A percentile compares a stretch with the other conserved stretches of the same genome.
Evolutionary conservation across 2,888 invertebrate species (phyloP).

Genomic region (Cyclophora punctaria): DNA sequence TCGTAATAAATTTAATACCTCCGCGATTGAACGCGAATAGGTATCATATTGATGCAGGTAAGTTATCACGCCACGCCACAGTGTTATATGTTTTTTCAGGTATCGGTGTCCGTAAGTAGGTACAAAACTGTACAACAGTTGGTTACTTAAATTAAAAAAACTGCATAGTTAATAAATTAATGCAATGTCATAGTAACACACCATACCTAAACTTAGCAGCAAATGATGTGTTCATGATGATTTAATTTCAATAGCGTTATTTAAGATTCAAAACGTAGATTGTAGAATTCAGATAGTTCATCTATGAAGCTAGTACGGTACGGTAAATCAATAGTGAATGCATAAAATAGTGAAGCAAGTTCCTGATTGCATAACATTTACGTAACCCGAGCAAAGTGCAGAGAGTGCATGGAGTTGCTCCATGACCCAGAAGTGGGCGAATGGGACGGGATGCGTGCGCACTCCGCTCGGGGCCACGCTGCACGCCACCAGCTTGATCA

Average conservation of each 20-base stretch:
- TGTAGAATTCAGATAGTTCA: neutral
- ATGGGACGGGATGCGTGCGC: slow-evolving; percentile 50
- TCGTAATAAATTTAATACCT: too few relatives aligned
- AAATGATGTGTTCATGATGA: too few relatives aligned
- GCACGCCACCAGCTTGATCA: slow-evolving; percentile 39
- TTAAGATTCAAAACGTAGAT: neutral
- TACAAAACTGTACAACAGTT: too few relatives aligned
- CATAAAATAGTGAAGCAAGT: slow-evolving; percentile 4
- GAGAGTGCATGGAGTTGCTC: slow-evolving; percentile 28
- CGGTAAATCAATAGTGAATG: neutral
- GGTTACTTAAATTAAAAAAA: too few relatives aligned
- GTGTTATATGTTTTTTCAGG: too few relatives aligned
- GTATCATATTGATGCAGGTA: too few relatives aligned
- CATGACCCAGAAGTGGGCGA: slow-evolving; percentile 19
- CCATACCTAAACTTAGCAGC: too few relatives aligned
- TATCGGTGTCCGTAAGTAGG: too few relatives aligned
- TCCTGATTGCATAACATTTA: slow-evolving; percentile 10
- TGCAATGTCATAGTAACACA: too few relatives aligned
- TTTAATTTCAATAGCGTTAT: neutral
- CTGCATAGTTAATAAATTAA: too few relatives aligned
- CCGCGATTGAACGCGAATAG: too few relatives aligned
- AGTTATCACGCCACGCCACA: too few relatives aligned
- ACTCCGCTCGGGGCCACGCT: slow-evolving; percentile 24
- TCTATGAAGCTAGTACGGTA: neutral
- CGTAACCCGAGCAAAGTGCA: slow-evolving; percentile 19